Evolutionary conservation across 2,113 vertebrate species (phyloP), one percentile per base, ranked within the genome.

Genomic region (Pachypanchax playfairii): DNA sequence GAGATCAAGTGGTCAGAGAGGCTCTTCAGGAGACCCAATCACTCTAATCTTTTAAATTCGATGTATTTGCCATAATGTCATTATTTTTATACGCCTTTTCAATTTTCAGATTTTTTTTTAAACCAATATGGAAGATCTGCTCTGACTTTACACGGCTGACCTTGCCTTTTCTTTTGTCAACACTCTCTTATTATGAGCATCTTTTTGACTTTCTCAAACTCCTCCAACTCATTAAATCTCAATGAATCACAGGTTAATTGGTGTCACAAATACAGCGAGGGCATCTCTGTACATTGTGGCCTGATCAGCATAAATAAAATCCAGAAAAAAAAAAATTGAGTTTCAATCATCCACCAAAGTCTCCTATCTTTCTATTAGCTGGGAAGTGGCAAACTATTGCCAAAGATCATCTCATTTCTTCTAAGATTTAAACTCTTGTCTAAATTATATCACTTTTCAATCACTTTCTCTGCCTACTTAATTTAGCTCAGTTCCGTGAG

Each of bases 381-480:
- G 21, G 60, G 35, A 59, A 35, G 48, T 41, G n/a, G 11, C 5
- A 72, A 25, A 28, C 48, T 3, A 12, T 22, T 25, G 5, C 14
- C 42, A 58, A 59, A 66, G 46, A 77, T 67, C 9, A 70, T 24
- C 42, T 75, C 33, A 21, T 60, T 13, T 42, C 5, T 25, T 21
- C 75, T 38, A 41, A 24, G 6, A 65, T 53, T 60, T 51, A 8
- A 47, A 7, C 51, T 49, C 52, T 35, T 28, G 35, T 61, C 11
- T 61, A 64, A 56, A 46, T 58, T 6, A 35, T 51, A 60, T 43
- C 17, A 10, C 35, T 78, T 35, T 62, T 73, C 47, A 76, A 63
- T 53, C 49, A 48, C 18, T 56, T 22, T 55, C 57, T 50, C 17
- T 10, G 17, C 39, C 47, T 54, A 47, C 24, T 62, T 68, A 43